Evolutionary conservation across 1,140 invertebrate species (phyloP), one percentile per base, ranked within the genome.

Genomic region (Harlomillsia oculata): DNA sequence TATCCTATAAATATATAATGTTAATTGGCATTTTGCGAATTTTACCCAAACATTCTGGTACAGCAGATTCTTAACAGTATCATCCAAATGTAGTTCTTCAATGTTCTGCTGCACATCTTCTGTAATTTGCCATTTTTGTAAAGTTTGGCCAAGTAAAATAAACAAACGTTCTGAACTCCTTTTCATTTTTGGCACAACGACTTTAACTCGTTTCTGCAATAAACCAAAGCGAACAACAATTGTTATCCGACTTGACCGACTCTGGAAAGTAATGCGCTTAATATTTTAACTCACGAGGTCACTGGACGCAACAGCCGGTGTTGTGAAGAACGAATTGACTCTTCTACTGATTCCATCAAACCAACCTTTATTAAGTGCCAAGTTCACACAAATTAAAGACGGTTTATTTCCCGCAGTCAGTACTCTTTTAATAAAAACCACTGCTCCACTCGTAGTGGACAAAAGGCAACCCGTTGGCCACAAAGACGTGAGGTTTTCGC

Each of bases 361-460:
- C 79, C 91, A 89, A 14, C 90, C 86, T 57, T 86, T 82, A 13
- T 86, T 82, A 4, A 82, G 78, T 49, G 82, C 79, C 36, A 96
- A 73, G 5, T 82, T 79, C 32, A 81, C 77, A 67, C 83, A 88
- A 1, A 70, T 72, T 23, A 93, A 75, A 16, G 73, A 78, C 50
- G 84, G 80, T 41, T 83, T 80, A 8, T 82, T 80, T 60, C 76
- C 73, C 25, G 67, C 52, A 2, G 67, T 62, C 65, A 68, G 64
- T 14, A 66, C 74, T 2, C 82, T 76, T 53, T 80, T 80, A n/a
- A 95, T 75, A 5, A 89, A 73, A 1, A 91, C 80, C 11, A 94
- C 75, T 6, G 87, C 90, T 65, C 87, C 90, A 1, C 90, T 94
- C 0, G 91, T 94, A 13, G 91, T 96, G 2, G 87, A 86, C 25